phyloP scores from a whole-genome alignment of 2,113 vertebrate species.

The Phainopepla nitens region DNA sequence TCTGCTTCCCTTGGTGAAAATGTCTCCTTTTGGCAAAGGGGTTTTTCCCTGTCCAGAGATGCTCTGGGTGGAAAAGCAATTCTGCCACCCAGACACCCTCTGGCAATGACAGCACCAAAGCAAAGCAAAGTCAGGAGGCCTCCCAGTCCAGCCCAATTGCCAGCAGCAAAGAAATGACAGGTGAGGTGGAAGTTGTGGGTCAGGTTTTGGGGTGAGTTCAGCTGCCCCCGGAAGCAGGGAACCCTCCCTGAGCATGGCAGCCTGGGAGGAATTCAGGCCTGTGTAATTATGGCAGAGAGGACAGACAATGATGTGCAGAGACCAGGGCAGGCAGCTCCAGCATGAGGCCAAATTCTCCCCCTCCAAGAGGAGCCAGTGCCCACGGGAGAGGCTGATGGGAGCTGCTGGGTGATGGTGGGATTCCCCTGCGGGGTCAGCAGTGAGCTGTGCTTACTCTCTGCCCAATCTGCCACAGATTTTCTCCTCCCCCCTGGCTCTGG shows the following conservation, averaged over 20 bases:
- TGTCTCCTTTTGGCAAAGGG: rapidly evolving
- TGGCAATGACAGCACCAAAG: not conserved
- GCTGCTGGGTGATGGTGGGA: rapidly evolving
- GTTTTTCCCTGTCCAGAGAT: not conserved
- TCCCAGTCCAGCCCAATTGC: not conserved
- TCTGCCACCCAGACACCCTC: not conserved
- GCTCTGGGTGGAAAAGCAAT: not conserved
- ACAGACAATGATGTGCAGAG: not conserved
- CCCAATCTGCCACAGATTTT: not conserved
- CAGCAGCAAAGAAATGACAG: not conserved
- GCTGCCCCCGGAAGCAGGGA: not conserved
- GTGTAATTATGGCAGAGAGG: not conserved
- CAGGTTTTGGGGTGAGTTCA: not conserved
- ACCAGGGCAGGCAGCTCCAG: not conserved
- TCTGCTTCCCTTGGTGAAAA: not conserved
- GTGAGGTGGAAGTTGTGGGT: not conserved
- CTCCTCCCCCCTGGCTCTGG: not conserved
- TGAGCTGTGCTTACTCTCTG: not conserved
- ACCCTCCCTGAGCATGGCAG: not conserved
- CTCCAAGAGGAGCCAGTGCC: not conserved
- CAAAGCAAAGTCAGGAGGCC: not conserved
- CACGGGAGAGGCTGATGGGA: not conserved
- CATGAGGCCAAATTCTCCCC: not conserved
- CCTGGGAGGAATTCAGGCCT: not conserved
- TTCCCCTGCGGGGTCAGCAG: not conserved